Evolutionary conservation across 2,113 vertebrate genomes (phyloP), one percentile per base, ranked within the genome.

Genomic region (Sander lucioperca): DNA sequence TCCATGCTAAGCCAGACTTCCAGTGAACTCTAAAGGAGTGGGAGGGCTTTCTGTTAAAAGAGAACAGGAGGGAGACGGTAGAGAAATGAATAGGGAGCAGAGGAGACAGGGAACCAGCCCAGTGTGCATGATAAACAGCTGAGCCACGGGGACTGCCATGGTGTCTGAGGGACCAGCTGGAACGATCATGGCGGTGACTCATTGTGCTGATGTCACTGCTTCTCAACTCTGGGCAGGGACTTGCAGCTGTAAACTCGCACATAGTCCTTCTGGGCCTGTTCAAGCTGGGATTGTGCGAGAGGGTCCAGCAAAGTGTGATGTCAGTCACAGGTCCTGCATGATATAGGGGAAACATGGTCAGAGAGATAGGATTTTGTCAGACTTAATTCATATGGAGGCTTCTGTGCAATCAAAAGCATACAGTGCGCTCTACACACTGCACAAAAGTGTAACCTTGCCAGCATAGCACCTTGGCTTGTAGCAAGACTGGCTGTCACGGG

Each of bases 131-230:
- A 77, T 86, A 75, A 86, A 88, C 72, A 78, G 73, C 73, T 63
- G 66, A 86, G 79, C 78, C 30, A 5, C 25, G 2, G 72, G 77
- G 74, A 43, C 74, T 51, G 62, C 4, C 12, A 47, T 57, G 74
- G 79, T 69, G 65, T 87, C 72, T 69, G 51, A 58, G 74, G 68
- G 79, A 75, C 63, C 86, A 57, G 79, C 79, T 90, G 83, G 86
- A 91, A 88, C 36, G 76, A 91, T 90, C 77, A 50, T 9, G 43
- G 12, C 12, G 14, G 48, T 88, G 86, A 86, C 77, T 87, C 86
- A 83, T 59, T 72, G 63, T 50, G 77, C 73, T 87, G 63, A 77
- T 74, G 80, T 87, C 81, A 82, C 70, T 47, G 56, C 58, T 77
- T 71, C 59, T 77, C 61, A 23, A 23, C 63, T 74, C 56, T 6